These are phyloP conservation scores for Hydrolagus colliei DNA, from an alignment of 2,797 vertebrate genomes.

Conservation along the genomic window DNA sequence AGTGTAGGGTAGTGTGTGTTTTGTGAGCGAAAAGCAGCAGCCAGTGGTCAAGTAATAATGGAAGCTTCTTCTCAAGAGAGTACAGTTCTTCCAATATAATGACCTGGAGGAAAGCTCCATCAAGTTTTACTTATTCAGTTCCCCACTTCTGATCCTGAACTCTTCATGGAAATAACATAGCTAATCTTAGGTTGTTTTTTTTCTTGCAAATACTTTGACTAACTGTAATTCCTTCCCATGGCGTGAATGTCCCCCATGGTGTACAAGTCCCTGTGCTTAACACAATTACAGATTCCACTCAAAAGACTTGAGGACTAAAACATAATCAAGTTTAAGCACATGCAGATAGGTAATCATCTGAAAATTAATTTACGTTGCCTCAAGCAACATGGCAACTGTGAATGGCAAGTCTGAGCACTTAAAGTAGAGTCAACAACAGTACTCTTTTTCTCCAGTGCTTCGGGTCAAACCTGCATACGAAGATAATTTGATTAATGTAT, in stretches of 20 bases:
- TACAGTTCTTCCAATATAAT: too few species aligned
- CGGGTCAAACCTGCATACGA: neutral
- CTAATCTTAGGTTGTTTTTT: neutral
- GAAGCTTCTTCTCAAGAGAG: too few species aligned
- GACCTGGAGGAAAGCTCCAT: too few species aligned
- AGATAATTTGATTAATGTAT: slow-evolving; percentile 14
- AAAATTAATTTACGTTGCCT: neutral
- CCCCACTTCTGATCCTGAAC: neutral
- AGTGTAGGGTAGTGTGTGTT: too few species aligned
- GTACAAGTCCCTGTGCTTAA: neutral
- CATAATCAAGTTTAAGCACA: neutral
- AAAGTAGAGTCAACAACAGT: neutral
- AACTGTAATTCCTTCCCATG: neutral
- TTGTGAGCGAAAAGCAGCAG: too few species aligned
- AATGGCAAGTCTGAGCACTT: neutral
- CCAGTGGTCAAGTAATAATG: too few species aligned
- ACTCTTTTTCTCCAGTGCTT: neutral
- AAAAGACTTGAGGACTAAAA: neutral
- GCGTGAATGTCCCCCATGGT: neutral
- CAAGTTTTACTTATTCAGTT: neutral
- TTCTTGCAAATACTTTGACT: neutral
- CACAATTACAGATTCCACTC: neutral
- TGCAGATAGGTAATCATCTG: neutral
- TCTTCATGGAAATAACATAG: neutral
- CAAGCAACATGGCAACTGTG: neutral